Base-by-base conservation (phyloP, 2,797 vertebrate species). In the Gastrophryne carolinensis region DNA sequence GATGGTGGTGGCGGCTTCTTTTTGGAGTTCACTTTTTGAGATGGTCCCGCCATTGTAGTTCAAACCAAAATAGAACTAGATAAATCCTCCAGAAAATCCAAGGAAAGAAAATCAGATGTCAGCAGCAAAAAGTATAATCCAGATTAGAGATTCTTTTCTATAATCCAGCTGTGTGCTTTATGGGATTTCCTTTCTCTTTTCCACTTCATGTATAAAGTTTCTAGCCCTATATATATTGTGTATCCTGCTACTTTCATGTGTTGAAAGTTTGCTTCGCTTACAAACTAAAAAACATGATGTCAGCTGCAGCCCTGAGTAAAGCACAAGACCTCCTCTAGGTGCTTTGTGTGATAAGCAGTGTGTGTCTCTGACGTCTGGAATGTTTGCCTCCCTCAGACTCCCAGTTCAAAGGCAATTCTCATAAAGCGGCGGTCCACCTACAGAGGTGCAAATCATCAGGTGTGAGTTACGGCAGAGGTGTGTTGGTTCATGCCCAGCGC, bases 11-110 rank as follows among this genome's bases (percentile, higher is more conserved):
- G 13, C 23, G 26, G 19, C 66, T 27, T 63, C 52, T 77, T 63
- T 24, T 64, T 77, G 17, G 58, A 27, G 21, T 32, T 56, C 11
- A 54, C 35, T 54, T 62, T 70, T n/a, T 54, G 29, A 39, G 73
- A 69, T 41, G 56, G 19, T 23, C 44, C 7, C 9, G 35, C 66
- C 74, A 77, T 70, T 23, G 44, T 54, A 44, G 23, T 1, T 54
- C 32, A 34, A 57, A 57, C 27, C 1, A 57, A 41, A 44, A 58
- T 5, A 54, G 5, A 5, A 26, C 6, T 10, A 5, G 4, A 53
- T 24, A 21, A 56, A 65, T 56, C 35, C 23, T n/a, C 1, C 4
- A n/a, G 4, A 1, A 61, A 39, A 9, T 5, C 44, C 58, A 39
- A n/a, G n/a, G 13, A 17, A 13, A 50, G 19, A 32, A 24, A n/a